A percentile compares a stretch with the other conserved stretches of the same genome.
phyloP scores from a whole-genome alignment of 1,140 invertebrate species.

The Drosophila funebris region DNA sequence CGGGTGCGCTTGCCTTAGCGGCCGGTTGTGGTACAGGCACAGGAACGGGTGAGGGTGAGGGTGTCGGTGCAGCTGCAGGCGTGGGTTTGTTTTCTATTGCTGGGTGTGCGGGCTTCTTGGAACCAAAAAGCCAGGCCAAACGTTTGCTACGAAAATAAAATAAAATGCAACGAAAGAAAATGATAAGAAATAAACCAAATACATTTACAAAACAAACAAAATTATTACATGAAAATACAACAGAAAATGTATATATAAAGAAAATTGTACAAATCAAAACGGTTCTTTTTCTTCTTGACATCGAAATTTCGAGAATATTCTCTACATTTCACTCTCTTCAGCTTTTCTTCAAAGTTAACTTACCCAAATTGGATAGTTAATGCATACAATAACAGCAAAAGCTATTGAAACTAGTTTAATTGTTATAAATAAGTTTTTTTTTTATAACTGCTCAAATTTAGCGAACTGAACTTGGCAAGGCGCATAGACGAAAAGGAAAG shows the following conservation, averaged over 20 bases:
- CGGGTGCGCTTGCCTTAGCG: not conserved
- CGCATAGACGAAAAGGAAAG: not conserved
- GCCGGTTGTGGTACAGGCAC: conserved; percentile 16
- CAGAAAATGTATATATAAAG: conserved; percentile 6
- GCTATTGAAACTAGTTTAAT: not conserved
- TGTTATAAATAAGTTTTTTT: conserved; percentile 1
- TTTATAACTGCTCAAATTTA: not conserved
- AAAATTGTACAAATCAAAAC: not conserved
- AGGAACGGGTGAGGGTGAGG: conserved; percentile 21
- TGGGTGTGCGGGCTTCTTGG: conserved; percentile 61
- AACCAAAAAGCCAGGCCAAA: conserved; percentile 77
- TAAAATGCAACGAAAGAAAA: conserved; percentile 33
- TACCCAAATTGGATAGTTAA: conserved; percentile 6
- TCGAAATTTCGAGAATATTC: conserved; percentile 19
- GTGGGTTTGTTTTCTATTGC: conserved; percentile 69
- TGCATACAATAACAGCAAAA: not conserved
- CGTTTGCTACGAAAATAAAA: conserved; percentile 71
- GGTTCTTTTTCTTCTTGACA: conserved; percentile 4
- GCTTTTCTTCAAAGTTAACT: not conserved
- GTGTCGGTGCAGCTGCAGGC: conserved; percentile 12
- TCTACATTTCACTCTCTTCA: not conserved
- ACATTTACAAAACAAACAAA: conserved; percentile 34
- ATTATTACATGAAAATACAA: conserved; percentile 21
- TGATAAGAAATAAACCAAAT: conserved; percentile 6
- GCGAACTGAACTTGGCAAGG: not conserved